Evolutionary conservation across 2,797 vertebrate species (phyloP).

Genomic region (Chloroceryle amazona): DNA sequence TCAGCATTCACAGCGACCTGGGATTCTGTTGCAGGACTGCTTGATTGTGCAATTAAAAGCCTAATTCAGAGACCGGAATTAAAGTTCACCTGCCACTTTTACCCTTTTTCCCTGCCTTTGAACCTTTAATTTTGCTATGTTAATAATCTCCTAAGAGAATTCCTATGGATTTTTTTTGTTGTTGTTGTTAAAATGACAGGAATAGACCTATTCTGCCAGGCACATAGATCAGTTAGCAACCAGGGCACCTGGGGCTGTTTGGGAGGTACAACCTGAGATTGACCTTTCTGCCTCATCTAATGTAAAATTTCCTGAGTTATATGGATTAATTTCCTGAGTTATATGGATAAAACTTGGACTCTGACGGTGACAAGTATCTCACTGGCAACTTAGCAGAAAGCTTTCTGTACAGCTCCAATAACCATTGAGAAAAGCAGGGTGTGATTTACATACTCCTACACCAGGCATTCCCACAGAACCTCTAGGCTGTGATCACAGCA

Average conservation of each 20-base stretch:
- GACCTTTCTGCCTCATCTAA: neutral
- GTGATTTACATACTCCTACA: conserved; percentile 36
- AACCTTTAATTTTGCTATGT: neutral
- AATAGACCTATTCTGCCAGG: neutral
- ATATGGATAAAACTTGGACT: neutral
- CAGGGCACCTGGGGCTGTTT: neutral
- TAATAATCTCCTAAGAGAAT: neutral
- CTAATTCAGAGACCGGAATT: neutral
- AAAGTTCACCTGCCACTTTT: neutral
- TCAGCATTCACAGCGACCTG: fast-evolving
- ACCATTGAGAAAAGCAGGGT: neutral
- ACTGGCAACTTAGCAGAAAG: neutral
- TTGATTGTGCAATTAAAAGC: neutral
- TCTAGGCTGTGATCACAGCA: conserved; percentile 27
- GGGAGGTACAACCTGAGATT: neutral
- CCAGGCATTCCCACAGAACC: conserved; percentile 16
- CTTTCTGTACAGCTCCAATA: neutral
- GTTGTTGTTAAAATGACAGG: neutral
- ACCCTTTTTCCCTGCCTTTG: neutral
- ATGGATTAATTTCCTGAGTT: neutral
- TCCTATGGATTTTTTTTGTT: neutral
- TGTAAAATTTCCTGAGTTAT: neutral
- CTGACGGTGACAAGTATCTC: neutral
- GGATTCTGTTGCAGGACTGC: neutral
- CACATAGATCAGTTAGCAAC: neutral